phyloP scores from a whole-genome alignment of 2,797 vertebrate species.

The Catharus ustulatus region DNA sequence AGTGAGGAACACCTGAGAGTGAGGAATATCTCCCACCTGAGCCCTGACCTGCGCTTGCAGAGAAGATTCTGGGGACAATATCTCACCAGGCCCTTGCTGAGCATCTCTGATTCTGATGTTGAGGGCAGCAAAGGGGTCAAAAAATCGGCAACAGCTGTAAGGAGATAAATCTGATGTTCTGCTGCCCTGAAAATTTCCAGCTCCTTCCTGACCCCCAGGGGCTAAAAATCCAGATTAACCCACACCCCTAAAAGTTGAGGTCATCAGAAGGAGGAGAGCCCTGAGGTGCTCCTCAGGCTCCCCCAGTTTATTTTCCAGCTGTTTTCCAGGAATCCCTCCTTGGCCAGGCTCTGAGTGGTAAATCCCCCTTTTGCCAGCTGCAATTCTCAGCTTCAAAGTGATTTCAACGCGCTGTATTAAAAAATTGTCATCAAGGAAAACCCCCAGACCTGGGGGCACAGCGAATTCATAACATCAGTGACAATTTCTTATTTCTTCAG shows the following conservation, averaged over 20 bases:
- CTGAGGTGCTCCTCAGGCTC: neutral
- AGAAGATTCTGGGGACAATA: fast-evolving
- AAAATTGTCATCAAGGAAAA: neutral
- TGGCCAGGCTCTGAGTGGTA: neutral
- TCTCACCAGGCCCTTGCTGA: neutral
- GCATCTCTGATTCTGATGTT: fast-evolving
- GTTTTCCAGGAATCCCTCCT: neutral
- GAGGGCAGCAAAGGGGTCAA: neutral
- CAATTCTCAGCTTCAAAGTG: neutral
- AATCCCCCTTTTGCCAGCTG: neutral
- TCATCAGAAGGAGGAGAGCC: neutral
- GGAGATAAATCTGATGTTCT: fast-evolving
- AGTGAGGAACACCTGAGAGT: neutral
- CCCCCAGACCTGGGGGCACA: neutral
- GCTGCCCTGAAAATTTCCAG: neutral
- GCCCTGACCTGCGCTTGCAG: neutral
- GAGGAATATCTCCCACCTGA: neutral
- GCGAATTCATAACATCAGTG: neutral
- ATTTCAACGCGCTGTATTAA: neutral
- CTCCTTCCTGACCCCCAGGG: neutral
- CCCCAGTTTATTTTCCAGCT: neutral
- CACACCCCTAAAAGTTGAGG: neutral
- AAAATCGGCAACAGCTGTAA: neutral
- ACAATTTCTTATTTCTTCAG: neutral
- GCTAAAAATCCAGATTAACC: neutral